Base-by-base conservation (phyloP, 2,797 vertebrate genomes). In the Holocentrus rufus region DNA sequence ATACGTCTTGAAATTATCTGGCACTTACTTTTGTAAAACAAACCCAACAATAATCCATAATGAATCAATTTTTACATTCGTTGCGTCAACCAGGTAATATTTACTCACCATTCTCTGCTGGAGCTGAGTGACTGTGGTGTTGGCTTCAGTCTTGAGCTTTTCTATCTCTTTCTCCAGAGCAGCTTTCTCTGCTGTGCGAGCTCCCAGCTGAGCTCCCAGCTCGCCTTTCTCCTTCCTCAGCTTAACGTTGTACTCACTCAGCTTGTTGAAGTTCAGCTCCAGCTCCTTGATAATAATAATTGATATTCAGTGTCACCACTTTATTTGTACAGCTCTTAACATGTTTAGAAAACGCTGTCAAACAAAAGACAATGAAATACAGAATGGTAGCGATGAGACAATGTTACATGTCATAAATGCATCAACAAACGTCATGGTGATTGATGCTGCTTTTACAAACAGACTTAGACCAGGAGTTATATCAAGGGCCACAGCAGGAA, bases 191-290 rank as follows among this genome's bases (percentile, higher is more conserved):
- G 90, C 90, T 0, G 63, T 55, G 5, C 92, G 92, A 59, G 87
- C 46, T 42, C 90, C 94, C 42, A 97, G 93, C 22, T 89, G 72
- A 2, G 81, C 83, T 0, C 85, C 88, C n/a, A 97, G 89, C 68
- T 94, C 92, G 0, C 1, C 27, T 15, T 91, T 93, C 44, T 90
- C 65, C 25, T 88, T 91, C 0, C 77, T 69, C 27, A 97, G 92
- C 25, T 62, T 7, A 3, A 87, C 4, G 6, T 91, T 87, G 72
- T 91, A 88, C 3, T 4, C 14, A 5, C 90, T 92, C 10, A 95
- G 87, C 2, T 57, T 82, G 55, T 94, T 91, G 0, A 92, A 90
- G 60, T 76, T 91, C 58, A 62, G 59, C 85, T 95, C 91, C 69
- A 96, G 85, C 11, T 91, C 92, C 91, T 93, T 66, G 23, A 95